Base-by-base conservation (phyloP, 2,888 invertebrate genomes). In the Saturnia japonica region DNA sequence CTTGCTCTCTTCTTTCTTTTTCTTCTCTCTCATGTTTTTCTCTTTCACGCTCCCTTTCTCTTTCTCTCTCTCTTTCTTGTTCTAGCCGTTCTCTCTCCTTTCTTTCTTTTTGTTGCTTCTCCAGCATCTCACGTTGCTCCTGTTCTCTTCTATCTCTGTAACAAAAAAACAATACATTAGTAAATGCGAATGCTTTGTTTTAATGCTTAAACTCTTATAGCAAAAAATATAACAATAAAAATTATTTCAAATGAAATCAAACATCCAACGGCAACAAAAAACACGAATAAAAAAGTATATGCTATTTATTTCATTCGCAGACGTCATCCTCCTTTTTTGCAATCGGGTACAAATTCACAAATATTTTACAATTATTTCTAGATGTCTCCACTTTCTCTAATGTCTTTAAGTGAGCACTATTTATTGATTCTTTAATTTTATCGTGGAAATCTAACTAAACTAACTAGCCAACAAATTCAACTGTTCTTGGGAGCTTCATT, bases 81-180 rank as follows among this genome's bases (percentile, higher is more conserved):
- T 96, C 95, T 86, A 95, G 94, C 85, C 95, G 95, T 90, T 96
- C 96, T 85, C 96, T 94, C 80, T 95, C 95, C 85, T 93, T 92
- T 85, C 87, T 86, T 72, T 96, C 96, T 89, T 96, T 96, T 85
- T 96, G 96, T 83, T 96, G 95, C 83, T 96, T 95, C 83, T 96
- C 96, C 89, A 95, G 82, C 85, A 96, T 92, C 79, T 96, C 96
- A 85, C 95, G 85, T 86, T 91, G 91, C 82, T 93, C 93, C 87
- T 91, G 93, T 79, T 93, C 93, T 80, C 93, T 90, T 85, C 94
- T 81, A 80, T 93, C 93, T 82, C 93, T 94, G 88, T 82, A 86
- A 87, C 14, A 47, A 68, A 72, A 42, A 77, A 72, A 74, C 69
- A 68, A 72, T 62, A 14, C n/a, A n/a, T n/a, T n/a, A n/a, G n/a